Base-by-base conservation (phyloP, 1,140 invertebrate species). In the Dendroctonus ponderosae region DNA sequence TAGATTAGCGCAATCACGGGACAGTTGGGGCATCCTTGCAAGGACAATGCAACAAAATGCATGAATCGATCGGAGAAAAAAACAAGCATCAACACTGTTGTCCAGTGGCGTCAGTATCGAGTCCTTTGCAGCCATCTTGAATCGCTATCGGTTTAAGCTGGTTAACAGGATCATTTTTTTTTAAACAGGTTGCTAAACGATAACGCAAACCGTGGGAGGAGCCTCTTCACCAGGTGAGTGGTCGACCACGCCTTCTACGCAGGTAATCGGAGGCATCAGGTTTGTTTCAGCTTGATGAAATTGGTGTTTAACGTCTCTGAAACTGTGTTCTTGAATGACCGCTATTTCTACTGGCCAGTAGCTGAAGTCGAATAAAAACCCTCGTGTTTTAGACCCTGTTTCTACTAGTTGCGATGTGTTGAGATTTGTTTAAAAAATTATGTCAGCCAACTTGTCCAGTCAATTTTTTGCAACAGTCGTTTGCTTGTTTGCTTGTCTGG, bases 131-230 rank as follows among this genome's bases (percentile, higher is more conserved):
- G 75, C 75, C 75, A 76, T 76, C 75, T 76, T 76, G 73, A 72
- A 74, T 69, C 66, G 70, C 71, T 68, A 68, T 69, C 68, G 42
- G 42, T 15, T 3, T 7, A 11, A 67, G 44, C 70, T 72, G 74
- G 72, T 76, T 75, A 74, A 74, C 72, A 76, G 60, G 72, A 67
- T 62, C 56, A 72, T 71, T 75, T 75, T 75, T 75, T 75, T 71
- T 59, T 69, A 70, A 75, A 75, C 72, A 72, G 73, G 71, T 76
- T 72, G 69, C 61, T 67, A 65, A 69, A 59, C 53, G 54, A 66
- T 66, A 58, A 66, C 54, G 44, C 39, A 7, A 48, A 41, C 49
- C 63, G 54, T 66, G 51, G 63, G 63, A 42, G 63, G 63, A 57
- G 54, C 56, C 44, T 39, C 37, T 6, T 11, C 54, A 54, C 63